Evolutionary conservation across 2,113 vertebrate species (phyloP), one percentile per base, ranked within the genome.

Genomic region (Coregonus clupeaformis): DNA sequence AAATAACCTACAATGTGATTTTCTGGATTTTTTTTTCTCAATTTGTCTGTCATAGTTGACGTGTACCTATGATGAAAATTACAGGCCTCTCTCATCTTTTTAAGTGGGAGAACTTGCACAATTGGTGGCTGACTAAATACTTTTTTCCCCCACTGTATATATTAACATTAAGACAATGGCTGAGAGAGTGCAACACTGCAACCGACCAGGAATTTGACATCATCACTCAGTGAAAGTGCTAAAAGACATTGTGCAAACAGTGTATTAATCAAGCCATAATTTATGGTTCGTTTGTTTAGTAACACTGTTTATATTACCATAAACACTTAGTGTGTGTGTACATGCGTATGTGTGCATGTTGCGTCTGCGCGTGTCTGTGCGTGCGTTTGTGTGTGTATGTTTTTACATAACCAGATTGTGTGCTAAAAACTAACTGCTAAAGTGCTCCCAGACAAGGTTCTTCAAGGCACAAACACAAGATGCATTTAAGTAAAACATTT

Each of bases 281-380:
- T 9, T 59, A 59, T 59, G 18, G n/a, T 59, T 45, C 71, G 78
- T 78, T 82, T 67, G 20, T 1, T 71, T 45, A 3, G 69, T 66
- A 64, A 55, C 25, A 6, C 68, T 22, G 57, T 60, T 60, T 60
- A 60, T 60, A 60, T 60, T n/a, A 60, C 6, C 9, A 60, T 60
- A 16, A 74, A 74, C 24, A 85, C 60, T 84, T 75, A 60, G 57
- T 1, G n/a, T 2, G n/a, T 60, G 57, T 24, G 47, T 18, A 12
- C 18, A 12, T 55, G 42, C 11, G 42, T 11, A 18, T 18, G 62
- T 64, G 25, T 27, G 14, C 16, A 20, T 32, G 47, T 16, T 16
- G 11, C 36, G 69, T 71, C 5, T 14, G 14, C 32, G 25, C 71
- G 57, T 79, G 66, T 65, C 24, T 68, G 2, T 71, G 25, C 3